These are phyloP conservation scores for Anguilla japonica DNA, from an alignment of 2,113 vertebrate genomes.

Conservation along the genomic window DNA sequence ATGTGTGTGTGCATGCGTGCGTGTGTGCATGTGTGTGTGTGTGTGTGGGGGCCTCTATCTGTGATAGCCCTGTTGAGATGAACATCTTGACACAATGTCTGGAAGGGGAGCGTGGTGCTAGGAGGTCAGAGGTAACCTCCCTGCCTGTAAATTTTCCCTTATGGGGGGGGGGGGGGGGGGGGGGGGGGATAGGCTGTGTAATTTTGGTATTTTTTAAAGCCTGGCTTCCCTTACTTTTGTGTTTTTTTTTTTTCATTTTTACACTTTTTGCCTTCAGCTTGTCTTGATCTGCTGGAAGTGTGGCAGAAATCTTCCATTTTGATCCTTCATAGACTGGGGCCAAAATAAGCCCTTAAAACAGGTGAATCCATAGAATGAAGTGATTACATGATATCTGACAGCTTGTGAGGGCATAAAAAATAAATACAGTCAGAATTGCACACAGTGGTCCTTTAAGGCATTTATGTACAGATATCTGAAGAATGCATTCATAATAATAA, in stretches of 20 bases:
- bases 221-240: no score
- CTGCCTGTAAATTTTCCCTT: no score
- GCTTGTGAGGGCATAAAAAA: not conserved
- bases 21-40: conserved; percentile 2
- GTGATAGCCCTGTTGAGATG: not conserved
- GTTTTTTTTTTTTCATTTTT: no score
- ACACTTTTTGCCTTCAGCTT: no score
- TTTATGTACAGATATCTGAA: not conserved
- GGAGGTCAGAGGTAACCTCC: not conserved
- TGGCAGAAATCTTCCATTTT: no score
- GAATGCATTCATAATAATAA: not conserved
- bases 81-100: not conserved
- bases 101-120: not conserved
- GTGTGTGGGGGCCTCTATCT: not conserved
- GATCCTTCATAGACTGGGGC: no score
- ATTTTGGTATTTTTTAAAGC: no score
- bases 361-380: not conserved
- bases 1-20: not conserved
- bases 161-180: no score
- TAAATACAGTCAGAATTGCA: not conserved
- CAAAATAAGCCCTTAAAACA: no score
- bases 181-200: no score
- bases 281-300: no score
- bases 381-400: not conserved
- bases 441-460: not conserved